Conservation (phyloP, 2,113 vertebrate species). For the Dendrocopos noguchii region DNA sequence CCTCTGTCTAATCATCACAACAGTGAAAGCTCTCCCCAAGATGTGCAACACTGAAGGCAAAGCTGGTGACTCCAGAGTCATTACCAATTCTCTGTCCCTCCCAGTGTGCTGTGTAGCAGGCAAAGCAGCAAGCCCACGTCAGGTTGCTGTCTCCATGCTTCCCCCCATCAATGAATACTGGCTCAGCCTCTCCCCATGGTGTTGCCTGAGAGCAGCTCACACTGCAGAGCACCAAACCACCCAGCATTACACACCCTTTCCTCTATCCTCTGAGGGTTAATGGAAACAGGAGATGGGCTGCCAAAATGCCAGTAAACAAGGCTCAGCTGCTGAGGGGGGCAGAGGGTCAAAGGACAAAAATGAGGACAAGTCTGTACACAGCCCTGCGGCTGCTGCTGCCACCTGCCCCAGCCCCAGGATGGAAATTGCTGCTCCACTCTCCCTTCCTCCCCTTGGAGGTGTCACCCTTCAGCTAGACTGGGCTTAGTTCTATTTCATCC, state of each 20-base stretch:
- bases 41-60: neutral
- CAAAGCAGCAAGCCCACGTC: neutral
- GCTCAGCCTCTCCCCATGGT: neutral
- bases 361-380: slow-evolving; percentile 36
- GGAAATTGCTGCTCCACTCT: neutral
- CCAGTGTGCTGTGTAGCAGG: neutral
- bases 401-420: slow-evolving; percentile 25
- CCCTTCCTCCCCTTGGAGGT: neutral
- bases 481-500: neutral
- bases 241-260: neutral
- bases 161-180: neutral
- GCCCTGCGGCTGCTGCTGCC: neutral
- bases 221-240: neutral
- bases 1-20: neutral
- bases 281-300: slow-evolving; percentile 42
- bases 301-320: slow-evolving; percentile 17
- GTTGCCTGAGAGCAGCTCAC: neutral
- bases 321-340: neutral
- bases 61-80: neutral
- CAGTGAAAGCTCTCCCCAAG: neutral
- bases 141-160: neutral
- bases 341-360: slow-evolving; percentile 60
- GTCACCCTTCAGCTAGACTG: neutral
- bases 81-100: neutral
- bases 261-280: neutral